Base-by-base conservation (phyloP, 2,797 vertebrate species). In the Brotogeris chrysoptera region DNA sequence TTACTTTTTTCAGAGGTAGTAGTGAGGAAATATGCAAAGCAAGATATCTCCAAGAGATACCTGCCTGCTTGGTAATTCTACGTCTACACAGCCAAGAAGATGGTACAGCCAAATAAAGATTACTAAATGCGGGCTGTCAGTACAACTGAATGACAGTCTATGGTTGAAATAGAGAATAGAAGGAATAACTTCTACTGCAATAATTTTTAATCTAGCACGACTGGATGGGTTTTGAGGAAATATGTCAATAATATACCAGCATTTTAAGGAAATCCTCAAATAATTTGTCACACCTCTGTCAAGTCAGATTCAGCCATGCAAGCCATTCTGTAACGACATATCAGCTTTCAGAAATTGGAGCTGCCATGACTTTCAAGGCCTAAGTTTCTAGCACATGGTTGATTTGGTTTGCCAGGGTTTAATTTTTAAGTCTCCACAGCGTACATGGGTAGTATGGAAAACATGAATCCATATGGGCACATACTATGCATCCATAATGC, bases 371-470 rank as follows among this genome's bases (percentile, higher is more conserved):
- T 65, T 59, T 4, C 41, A 27, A 65, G 52, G 17, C 38, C 24
- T 21, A 18, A 36, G 6, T 11, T 66, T 73, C 64, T 81, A 72
- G 70, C 43, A 30, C 9, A 11, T 1, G 34, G 32, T 4, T 6
- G 30, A 15, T 43, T 30, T 70, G 39, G 38, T n/a, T 4, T 23
- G 39, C 38, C 24, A 53, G 36, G 50, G 34, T 2, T 4, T 2
- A 32, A 38, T 25, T 66, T 46, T 25, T 10, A 23, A 59, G 8
- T 9, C 36, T 36, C 2, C 30, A 17, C n/a, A 11, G 30, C 1
- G 1, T 10, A 9, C 4, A 38, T 0, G 1, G 5, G 39, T 12
- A 53, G 24, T 49, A 50, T 1, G 5, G 34, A 63, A 16, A 66
- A 36, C 8, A 38, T 57, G 14, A n/a, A 63, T 16, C 32, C 64